Evolutionary conservation across 2,113 vertebrate species (phyloP).

Genomic region (Myocastor coypus): DNA sequence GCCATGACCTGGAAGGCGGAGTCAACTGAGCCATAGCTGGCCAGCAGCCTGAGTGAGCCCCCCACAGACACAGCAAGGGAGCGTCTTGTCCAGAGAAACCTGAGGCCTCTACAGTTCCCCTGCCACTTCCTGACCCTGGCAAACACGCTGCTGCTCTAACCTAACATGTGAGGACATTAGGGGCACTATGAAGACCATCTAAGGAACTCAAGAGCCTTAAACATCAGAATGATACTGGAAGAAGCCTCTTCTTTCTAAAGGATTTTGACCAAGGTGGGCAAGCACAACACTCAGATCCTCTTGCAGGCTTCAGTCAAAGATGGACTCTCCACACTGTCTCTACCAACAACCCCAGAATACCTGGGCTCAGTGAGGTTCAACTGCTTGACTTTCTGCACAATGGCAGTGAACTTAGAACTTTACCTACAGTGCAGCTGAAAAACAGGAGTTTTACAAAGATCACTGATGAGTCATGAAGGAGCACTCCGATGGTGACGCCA

Average conservation of each 20-base stretch:
- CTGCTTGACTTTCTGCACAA: background rate
- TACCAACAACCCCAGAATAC: background rate
- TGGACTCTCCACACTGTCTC: background rate
- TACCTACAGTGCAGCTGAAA: background rate
- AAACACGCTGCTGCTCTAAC: background rate
- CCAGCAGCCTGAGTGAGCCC: background rate
- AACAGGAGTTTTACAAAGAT: background rate
- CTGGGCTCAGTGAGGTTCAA: background rate
- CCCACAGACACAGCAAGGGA: fast-evolving
- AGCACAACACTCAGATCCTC: background rate
- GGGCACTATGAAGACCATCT: background rate
- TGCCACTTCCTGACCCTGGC: fast-evolving
- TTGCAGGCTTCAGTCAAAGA: background rate
- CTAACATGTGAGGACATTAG: background rate
- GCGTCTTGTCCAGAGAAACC: background rate
- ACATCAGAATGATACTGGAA: background rate
- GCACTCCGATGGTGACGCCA: background rate
- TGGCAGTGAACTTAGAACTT: background rate
- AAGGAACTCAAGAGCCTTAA: background rate
- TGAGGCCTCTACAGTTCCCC: background rate
- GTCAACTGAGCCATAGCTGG: background rate
- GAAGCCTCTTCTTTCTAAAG: background rate
- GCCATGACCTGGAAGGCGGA: fast-evolving
- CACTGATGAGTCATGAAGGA: background rate
- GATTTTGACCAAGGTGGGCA: background rate